Base-by-base conservation (phyloP, 2,888 invertebrate genomes). In the Pollenia labialis region DNA sequence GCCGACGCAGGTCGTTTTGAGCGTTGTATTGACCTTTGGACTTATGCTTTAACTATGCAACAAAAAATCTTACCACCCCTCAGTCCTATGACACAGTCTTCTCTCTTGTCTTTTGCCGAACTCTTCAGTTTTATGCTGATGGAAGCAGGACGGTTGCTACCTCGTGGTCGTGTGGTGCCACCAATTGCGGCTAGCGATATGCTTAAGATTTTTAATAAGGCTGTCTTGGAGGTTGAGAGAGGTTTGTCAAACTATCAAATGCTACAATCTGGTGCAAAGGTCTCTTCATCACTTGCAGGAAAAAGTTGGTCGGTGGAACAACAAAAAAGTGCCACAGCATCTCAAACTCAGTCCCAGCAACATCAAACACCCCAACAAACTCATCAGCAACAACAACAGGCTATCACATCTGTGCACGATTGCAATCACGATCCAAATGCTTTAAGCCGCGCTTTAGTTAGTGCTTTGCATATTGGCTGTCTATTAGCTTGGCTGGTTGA, bases 31-130 rank as follows among this genome's bases (percentile, higher is more conserved):
- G 96, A 97, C 90, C 95, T 99, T 88, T 99, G 99, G 99, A 97
- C 98, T 94, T 98, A 99, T 94, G 99, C 99, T 44, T 94, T 99
- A 52, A 98, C 98, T 92, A 98, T 98, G 97, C 99, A 99, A 93
- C 98, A 98, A 92, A 96, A 96, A 88, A 97, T 98, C 94, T 94
- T 99, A 89, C 98, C 98, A 90, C 97, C 99, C 23, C 95, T 99
- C 72, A 98, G 97, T 92, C 97, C 98, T 42, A 97, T 98, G 96
- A 99, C 99, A 12, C 98, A 98, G 93, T 98, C 98, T 92, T 97
- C 97, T 88, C 95, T 99, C 87, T 96, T 98, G 92, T 98, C 98
- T 90, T 99, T 99, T 93, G 97, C 98, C 3, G 99, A 99, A 93
- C 95, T 99, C 48, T 98, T 98, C 93, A 97, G 97, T 84, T 98